These are phyloP conservation scores for Bergia sp. DNA, from an alignment of 92 coral and sea anemone species.

Conservation along the genomic window DNA sequence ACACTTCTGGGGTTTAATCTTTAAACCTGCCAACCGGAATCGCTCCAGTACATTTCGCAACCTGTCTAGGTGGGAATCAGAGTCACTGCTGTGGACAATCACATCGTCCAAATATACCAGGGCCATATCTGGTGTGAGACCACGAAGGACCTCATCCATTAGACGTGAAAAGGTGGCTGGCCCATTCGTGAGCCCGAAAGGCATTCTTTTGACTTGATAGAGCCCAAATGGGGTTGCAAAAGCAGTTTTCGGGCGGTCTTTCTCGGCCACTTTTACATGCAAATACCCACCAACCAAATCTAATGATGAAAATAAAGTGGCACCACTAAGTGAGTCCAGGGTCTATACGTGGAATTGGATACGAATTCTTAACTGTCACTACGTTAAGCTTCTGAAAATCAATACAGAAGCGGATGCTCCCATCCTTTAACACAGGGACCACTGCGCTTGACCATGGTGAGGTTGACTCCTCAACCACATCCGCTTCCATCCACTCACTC, in stretches of 20 bases:
- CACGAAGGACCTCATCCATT: no score
- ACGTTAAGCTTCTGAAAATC: not conserved
- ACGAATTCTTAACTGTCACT: not conserved
- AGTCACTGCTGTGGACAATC: not conserved
- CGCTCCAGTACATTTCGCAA: constrained; percentile 4
- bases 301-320: not conserved
- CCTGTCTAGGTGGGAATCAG: not conserved
- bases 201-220: no score
- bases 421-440: no score
- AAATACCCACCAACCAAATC: not conserved
- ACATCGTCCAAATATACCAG: no score
- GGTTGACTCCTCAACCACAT: no score
- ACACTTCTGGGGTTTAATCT: not conserved
- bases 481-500: no score
- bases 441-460: not conserved
- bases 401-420: no score
- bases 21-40: constrained; percentile 4
- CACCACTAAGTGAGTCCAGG: not conserved
- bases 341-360: not conserved
- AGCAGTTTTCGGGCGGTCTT: not conserved
- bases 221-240: no score
- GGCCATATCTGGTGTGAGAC: no score
- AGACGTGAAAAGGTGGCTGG: no score
- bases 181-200: not conserved
- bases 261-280: not conserved